A percentile compares a stretch with the other conserved stretches of the same genome.
Evolutionary conservation across 1,140 invertebrate species (phyloP).

Genomic region (Galendromus occidentalis): DNA sequence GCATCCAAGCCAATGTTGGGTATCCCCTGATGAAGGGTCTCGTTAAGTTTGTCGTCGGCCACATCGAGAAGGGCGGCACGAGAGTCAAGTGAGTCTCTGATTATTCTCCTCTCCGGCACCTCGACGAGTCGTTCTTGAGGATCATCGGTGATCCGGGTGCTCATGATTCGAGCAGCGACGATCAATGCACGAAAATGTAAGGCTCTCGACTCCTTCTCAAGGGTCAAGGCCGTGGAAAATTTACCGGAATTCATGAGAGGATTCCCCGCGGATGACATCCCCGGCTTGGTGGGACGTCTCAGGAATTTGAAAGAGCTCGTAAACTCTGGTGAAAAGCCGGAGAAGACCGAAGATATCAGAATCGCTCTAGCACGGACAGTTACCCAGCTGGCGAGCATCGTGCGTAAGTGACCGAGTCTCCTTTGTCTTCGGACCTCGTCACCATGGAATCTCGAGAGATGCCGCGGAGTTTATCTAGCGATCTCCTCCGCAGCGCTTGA

Average conservation of each 20-base stretch:
- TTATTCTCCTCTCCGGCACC: no score
- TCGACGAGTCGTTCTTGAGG: no score
- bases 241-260: neutral
- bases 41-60: neutral
- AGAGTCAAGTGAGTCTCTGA: neutral
- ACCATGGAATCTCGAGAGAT: no score
- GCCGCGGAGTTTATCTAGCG: neutral
- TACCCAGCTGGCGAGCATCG: neutral
- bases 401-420: neutral
- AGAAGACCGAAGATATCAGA: neutral
- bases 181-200: no score
- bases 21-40: neutral
- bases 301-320: neutral
- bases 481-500: neutral
- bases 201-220: no score
- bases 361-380: neutral
- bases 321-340: neutral
- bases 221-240: neutral
- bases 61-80: neutral
- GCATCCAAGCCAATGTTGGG: neutral
- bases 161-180: no score
- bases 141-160: no score
- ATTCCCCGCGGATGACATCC: neutral
- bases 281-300: neutral
- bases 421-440: no score